Percentiles rank a stretch among this genome's conserved stretches.
Evolutionary conservation across 1,140 invertebrate genomes (phyloP).

Genomic region (Frieseomelitta varia): DNA sequence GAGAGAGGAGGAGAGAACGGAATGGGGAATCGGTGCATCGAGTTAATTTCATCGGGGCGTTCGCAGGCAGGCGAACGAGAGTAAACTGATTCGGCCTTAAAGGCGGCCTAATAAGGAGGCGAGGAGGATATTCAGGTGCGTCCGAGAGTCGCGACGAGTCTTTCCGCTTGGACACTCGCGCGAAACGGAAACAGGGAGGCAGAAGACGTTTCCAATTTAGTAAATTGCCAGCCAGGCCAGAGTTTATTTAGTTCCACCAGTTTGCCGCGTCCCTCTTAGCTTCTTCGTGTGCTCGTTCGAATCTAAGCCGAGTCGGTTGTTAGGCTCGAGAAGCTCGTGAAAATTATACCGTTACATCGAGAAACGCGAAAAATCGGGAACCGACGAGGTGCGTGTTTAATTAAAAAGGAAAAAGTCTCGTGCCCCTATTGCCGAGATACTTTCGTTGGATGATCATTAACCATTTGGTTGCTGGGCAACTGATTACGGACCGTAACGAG

Average conservation of each 20-base stretch:
- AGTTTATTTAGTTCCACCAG: background rate
- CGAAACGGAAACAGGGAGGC: background rate
- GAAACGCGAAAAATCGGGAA: background rate
- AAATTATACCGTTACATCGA: background rate
- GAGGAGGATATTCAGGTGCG: slow-evolving; percentile 14
- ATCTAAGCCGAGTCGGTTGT: background rate
- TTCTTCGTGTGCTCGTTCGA: too few relatives aligned
- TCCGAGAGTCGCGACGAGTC: slow-evolving; percentile 7
- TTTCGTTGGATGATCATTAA: too few relatives aligned
- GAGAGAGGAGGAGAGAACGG: background rate
- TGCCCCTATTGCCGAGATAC: too few relatives aligned
- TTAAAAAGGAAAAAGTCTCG: too few relatives aligned
- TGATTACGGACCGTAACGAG: too few relatives aligned
- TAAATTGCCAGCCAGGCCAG: slow-evolving; percentile 14
- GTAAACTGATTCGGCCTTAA: background rate
- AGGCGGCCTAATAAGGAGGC: slow-evolving; percentile 1
- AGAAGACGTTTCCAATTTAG: slow-evolving; percentile 37
- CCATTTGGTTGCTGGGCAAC: too few relatives aligned
- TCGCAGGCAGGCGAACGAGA: background rate
- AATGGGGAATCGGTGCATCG: slow-evolving; percentile 7
- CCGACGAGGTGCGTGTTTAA: too few relatives aligned
- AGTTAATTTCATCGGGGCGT: slow-evolving; percentile 11
- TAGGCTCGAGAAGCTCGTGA: background rate
- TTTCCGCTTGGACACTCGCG: slow-evolving; percentile 9
- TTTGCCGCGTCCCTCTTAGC: background rate